Percentiles rank a stretch among this genome's conserved stretches.
Evolutionary conservation across 2,888 invertebrate genomes (phyloP).

Genomic region (Hypolimnas misippus): DNA sequence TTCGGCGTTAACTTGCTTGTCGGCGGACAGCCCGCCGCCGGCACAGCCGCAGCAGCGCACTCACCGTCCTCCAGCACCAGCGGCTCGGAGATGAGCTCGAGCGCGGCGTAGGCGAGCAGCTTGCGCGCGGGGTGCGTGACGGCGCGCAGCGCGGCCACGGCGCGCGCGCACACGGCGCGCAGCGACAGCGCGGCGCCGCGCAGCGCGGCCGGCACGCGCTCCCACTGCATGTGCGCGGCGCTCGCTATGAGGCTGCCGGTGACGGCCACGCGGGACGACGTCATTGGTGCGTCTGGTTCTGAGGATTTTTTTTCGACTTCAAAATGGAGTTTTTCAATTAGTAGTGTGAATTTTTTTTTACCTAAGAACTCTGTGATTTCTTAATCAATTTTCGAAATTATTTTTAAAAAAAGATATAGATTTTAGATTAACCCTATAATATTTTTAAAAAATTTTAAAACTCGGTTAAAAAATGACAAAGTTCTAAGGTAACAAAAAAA

Average conservation of each 20-base stretch:
- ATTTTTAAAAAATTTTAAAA: too few species aligned
- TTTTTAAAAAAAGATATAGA: too few species aligned
- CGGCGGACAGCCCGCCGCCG: constrained; percentile 57
- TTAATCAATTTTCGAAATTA: too few species aligned
- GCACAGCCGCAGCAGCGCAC: constrained; percentile 52
- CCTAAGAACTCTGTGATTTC: too few species aligned
- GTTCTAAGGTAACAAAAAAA: too few species aligned
- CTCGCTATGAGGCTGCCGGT: constrained; percentile 33
- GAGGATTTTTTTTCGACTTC: constrained; percentile 16
- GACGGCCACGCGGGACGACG: constrained; percentile 38
- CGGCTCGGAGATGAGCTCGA: constrained; percentile 49
- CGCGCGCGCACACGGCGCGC: constrained; percentile 20
- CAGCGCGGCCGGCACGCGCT: constrained; percentile 26
- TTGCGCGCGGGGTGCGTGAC: constrained; percentile 47
- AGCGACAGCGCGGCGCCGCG: constrained; percentile 30
- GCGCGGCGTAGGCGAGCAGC: constrained; percentile 53
- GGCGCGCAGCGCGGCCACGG: constrained; percentile 36
- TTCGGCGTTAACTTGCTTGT: too few species aligned
- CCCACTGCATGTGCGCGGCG: constrained; percentile 37
- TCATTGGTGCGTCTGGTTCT: constrained; percentile 28
- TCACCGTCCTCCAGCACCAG: constrained; percentile 59
- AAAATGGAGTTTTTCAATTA: too few species aligned
- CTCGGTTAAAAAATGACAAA: too few species aligned
- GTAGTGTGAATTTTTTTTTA: too few species aligned
- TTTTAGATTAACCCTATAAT: too few species aligned